A percentile compares a stretch with the other conserved stretches of the same genome.
Conservation (phyloP, 2,797 vertebrate genomes). For the Telmatherina bonti region DNA sequence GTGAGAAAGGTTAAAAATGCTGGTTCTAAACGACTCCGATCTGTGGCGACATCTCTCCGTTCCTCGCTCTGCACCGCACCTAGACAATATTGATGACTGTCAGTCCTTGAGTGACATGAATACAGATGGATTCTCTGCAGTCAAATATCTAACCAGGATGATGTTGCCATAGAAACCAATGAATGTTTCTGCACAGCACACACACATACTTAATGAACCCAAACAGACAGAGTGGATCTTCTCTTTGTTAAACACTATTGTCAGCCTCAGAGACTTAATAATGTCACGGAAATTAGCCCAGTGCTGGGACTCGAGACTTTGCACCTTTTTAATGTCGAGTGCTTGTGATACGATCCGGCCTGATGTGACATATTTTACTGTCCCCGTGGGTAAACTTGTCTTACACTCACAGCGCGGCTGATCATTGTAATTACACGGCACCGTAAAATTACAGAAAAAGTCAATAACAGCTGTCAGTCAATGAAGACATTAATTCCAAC, state of each 20-base stretch:
- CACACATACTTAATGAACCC: slow-evolving; percentile 7
- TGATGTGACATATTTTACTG: slow-evolving; percentile 18
- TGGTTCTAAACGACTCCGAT: not conserved
- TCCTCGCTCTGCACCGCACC: slow-evolving; percentile 5
- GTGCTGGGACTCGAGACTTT: slow-evolving; percentile 6
- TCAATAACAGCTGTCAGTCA: slow-evolving; percentile 9
- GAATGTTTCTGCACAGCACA: slow-evolving; percentile 35
- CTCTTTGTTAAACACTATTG: slow-evolving; percentile 21
- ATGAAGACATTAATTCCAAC: not conserved
- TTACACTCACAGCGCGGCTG: not conserved
- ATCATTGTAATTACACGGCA: slow-evolving; percentile 6
- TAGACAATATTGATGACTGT: slow-evolving; percentile 36
- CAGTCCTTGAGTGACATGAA: slow-evolving; percentile 56
- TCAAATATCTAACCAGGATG: slow-evolving; percentile 43
- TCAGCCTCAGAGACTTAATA: slow-evolving; percentile 28
- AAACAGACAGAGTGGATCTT: slow-evolving; percentile 18
- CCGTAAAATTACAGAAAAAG: not conserved
- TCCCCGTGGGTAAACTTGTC: slow-evolving; percentile 6
- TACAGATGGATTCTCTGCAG: slow-evolving; percentile 34
- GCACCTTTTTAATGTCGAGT: slow-evolving; percentile 13
- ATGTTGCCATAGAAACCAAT: slow-evolving; percentile 62
- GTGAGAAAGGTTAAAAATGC: not conserved
- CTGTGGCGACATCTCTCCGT: not conserved
- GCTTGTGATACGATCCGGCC: not conserved
- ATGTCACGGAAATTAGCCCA: slow-evolving; percentile 36